Evolutionary conservation across 2,113 vertebrate genomes (phyloP), one percentile per base, ranked within the genome.

Genomic region (Bubo scandiacus): DNA sequence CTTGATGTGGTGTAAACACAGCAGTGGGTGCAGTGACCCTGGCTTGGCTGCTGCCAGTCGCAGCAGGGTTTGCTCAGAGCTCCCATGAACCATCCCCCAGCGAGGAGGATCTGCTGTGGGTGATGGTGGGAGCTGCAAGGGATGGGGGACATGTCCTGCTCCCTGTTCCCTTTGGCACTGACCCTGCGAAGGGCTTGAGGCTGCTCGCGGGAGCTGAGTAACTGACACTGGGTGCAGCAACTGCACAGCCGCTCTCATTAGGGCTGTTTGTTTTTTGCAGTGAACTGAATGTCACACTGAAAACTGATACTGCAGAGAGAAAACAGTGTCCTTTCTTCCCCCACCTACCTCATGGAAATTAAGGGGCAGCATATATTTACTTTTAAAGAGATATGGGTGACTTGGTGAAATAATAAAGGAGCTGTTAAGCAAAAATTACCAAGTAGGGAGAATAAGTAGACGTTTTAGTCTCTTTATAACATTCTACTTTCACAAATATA

Each of bases 271-370:
- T 38, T 65, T 73, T 68, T 66, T 91, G 52, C 85, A 75, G 87
- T 97, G 97, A 97, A 91, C 96, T 95, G 81, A 70, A 94, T 96
- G 94, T 97, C 94, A 95, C 51, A 1, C 92, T 90, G 96, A 49
- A 91, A 97, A 17, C 75, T 88, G 96, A 96, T 79, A 95, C 23
- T 2, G 15, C 29, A 14, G 80, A 81, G 87, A 81, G 80, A 94
- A 81, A 92, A n/a, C 81, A 82, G 73, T 12, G 71, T 67, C 72
- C 71, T 62, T 79, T 61, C 88, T 72, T 40, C 65, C 55, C 52
- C 62, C 30, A 36, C 7, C 55, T 59, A 36, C 68, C 40, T 47
- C 36, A 0, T 54, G 55, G 86, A 87, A 65, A 59, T 4, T 17
- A 42, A 89, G 79, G 73, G 40, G 34, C 79, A 75, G 71, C 34